Percentiles rank a stretch among this genome's conserved stretches.
Conservation (phyloP, 1,140 invertebrate genomes). For the Parapsyche elsis region DNA sequence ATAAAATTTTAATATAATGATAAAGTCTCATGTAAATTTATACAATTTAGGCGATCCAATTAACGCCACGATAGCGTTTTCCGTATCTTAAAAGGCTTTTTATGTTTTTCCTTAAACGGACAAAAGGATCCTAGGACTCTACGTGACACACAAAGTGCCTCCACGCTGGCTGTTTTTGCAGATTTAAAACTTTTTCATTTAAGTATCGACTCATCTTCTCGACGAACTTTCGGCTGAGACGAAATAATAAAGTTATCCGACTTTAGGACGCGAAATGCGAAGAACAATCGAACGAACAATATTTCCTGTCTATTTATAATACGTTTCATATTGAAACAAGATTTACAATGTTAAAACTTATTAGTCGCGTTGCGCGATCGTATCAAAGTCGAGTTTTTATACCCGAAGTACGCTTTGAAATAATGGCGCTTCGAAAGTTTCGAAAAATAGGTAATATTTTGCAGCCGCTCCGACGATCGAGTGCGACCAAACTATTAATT, state of each 20-base stretch:
- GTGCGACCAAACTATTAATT: too few species aligned
- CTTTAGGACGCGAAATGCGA: too few species aligned
- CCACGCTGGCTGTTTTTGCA: not conserved
- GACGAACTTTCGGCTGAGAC: too few species aligned
- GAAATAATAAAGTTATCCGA: too few species aligned
- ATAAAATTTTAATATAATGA: not conserved
- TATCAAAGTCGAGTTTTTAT: not conserved
- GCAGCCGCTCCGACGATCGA: not conserved
- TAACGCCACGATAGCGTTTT: not conserved
- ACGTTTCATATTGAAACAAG: too few species aligned
- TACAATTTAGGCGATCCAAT: not conserved
- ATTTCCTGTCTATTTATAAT: too few species aligned
- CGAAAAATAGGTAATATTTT: conserved; percentile 8
- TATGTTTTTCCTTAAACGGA: conserved; percentile 18
- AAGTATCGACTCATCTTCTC: not conserved
- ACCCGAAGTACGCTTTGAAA: not conserved
- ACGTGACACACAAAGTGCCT: conserved; percentile 13
- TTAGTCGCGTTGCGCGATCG: too few species aligned
- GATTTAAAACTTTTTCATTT: conserved; percentile 25
- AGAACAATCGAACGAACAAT: too few species aligned
- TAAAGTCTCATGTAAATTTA: not conserved
- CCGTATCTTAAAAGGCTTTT: conserved; percentile 15
- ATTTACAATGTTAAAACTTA: too few species aligned
- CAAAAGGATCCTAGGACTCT: not conserved
- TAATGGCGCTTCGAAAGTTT: not conserved